Evolutionary conservation across 2,113 vertebrate genomes (phyloP).

Genomic region (Felis catus): DNA sequence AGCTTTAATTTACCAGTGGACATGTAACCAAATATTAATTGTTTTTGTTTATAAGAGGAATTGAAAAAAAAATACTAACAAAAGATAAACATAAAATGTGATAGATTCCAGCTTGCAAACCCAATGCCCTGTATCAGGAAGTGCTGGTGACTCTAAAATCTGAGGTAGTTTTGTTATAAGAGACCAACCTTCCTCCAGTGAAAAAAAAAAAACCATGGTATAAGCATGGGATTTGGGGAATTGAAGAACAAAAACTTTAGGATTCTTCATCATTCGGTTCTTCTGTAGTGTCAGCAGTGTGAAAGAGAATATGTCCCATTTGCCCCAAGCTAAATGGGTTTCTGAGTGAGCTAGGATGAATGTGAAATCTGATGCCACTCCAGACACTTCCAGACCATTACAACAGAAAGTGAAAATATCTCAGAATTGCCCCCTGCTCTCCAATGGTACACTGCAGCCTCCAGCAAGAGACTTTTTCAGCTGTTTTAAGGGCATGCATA

Average conservation of each 20-base stretch:
- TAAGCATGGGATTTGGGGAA: background rate
- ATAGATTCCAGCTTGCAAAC: background rate
- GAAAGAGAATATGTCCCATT: constrained; percentile 10
- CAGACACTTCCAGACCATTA: background rate
- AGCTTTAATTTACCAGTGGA: background rate
- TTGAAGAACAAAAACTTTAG: background rate
- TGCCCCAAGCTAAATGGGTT: constrained; percentile 17
- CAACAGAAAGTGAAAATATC: background rate
- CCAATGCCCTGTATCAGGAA: background rate
- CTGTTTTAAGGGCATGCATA: background rate
- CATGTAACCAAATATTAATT: background rate
- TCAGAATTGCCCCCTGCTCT: background rate
- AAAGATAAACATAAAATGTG: background rate
- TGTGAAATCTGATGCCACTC: constrained; percentile 33
- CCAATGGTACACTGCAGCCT: background rate
- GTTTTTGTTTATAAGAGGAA: background rate
- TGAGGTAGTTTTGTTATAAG: background rate
- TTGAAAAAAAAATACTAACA: background rate
- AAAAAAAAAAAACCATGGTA: background rate
- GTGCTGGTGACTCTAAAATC: background rate
- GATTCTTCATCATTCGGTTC: constrained; percentile 10
- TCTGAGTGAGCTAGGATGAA: constrained; percentile 28
- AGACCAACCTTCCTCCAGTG: background rate
- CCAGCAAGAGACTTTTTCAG: background rate
- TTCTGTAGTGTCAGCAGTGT: background rate